Percentiles rank a stretch among this genome's conserved stretches.
phyloP scores from a whole-genome alignment of 2,888 invertebrate species.

The Euproctis similis region DNA sequence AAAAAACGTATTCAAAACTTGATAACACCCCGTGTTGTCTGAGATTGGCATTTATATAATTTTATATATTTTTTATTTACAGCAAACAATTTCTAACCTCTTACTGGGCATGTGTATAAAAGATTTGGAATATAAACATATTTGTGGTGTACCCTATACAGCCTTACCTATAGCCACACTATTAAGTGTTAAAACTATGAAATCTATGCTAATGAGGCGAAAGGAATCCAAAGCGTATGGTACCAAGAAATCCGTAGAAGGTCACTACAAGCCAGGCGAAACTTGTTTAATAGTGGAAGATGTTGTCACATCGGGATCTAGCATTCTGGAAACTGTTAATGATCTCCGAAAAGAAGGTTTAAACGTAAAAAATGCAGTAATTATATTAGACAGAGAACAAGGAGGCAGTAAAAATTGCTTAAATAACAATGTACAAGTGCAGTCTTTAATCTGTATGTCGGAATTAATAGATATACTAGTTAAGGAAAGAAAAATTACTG shows the following conservation, averaged over 20 bases:
- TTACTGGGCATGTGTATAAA: constrained; percentile 65
- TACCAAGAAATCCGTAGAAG: constrained; percentile 96
- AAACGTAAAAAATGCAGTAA: constrained; percentile 84
- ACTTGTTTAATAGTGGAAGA: constrained; percentile 95
- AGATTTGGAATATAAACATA: constrained; percentile 74
- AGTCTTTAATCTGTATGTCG: constrained; percentile 81
- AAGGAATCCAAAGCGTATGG: constrained; percentile 97
- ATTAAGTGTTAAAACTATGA: constrained; percentile 81
- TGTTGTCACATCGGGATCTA: constrained; percentile 93
- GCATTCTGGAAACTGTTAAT: constrained; percentile 91
- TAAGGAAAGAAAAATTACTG: constrained; percentile 77
- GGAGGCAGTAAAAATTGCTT: constrained; percentile 86
- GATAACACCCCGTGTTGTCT: too few species aligned
- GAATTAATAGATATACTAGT: constrained; percentile 78
- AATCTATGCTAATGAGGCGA: constrained; percentile 92
- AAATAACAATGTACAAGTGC: constrained; percentile 81
- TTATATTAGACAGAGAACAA: constrained; percentile 94
- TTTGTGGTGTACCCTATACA: constrained; percentile 98
- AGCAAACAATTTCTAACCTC: constrained; percentile 75
- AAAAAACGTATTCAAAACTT: too few species aligned
- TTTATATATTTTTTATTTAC: too few species aligned
- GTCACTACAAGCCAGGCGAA: constrained; percentile 81
- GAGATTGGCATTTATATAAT: too few species aligned
- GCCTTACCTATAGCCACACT: constrained; percentile 95
- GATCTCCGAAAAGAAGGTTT: constrained; percentile 81